These are phyloP conservation scores for Plumapathes pennacea DNA, from an alignment of 92 coral and sea anemone genomes.

Conservation along the genomic window DNA sequence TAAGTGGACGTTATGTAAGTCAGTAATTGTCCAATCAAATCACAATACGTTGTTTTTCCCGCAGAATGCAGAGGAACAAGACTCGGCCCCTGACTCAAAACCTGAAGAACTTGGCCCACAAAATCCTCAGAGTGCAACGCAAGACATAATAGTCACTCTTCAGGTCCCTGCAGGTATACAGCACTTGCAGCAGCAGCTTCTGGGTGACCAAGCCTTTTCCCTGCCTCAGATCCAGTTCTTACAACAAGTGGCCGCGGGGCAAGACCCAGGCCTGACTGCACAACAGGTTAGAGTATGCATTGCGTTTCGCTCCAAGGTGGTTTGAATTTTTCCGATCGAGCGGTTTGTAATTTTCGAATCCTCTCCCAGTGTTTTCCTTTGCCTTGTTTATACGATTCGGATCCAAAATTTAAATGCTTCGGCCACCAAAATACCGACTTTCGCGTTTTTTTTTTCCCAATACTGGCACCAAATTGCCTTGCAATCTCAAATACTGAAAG, in stretches of 20 bases:
- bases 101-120: conserved; percentile 18
- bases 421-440: too few species aligned
- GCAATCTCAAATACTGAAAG: too few species aligned
- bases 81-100: conserved; percentile 15
- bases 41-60: background rate
- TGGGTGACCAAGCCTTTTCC: conserved; percentile 64
- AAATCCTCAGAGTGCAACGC: conserved; percentile 35
- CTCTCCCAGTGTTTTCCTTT: too few species aligned
- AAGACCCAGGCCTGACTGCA: conserved; percentile 12
- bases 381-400: too few species aligned
- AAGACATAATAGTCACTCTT: conserved; percentile 74
- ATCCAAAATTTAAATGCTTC: too few species aligned
- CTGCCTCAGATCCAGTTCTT: conserved; percentile 71
- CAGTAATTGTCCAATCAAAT: too few species aligned
- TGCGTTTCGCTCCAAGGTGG: background rate
- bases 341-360: too few species aligned
- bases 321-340: too few species aligned
- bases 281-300: background rate
- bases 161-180: conserved; percentile 74
- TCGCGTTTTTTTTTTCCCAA: too few species aligned
- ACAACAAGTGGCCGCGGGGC: conserved; percentile 40
- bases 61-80: background rate
- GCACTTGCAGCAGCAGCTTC: conserved; percentile 39
- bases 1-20: too few species aligned
- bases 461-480: too few species aligned